These are phyloP conservation scores for Apodemia duryi DNA, from an alignment of 2,888 invertebrate species.

Conservation along the genomic window DNA sequence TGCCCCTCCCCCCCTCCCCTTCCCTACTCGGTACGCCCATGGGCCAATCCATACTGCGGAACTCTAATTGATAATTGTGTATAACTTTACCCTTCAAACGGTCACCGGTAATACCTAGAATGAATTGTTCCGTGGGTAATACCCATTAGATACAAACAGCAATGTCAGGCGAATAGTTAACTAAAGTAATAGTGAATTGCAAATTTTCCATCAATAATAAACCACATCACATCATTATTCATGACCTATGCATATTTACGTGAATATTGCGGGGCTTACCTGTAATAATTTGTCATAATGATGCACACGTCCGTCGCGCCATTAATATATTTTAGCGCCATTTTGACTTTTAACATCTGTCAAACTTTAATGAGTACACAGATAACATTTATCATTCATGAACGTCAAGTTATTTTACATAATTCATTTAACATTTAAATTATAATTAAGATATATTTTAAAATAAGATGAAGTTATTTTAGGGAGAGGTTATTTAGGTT, in stretches of 20 bases:
- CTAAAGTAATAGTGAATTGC: background rate
- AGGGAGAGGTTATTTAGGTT: too few species aligned
- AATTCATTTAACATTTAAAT: too few species aligned
- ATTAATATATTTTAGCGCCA: conserved; percentile 6
- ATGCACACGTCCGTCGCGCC: background rate
- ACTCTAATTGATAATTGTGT: too few species aligned
- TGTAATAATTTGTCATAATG: conserved; percentile 6
- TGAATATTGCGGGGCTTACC: conserved; percentile 3
- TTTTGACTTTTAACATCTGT: conserved; percentile 10
- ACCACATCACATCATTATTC: conserved; percentile 4
- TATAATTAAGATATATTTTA: too few species aligned
- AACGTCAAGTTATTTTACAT: background rate
- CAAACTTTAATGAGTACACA: conserved; percentile 3
- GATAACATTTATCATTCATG: conserved; percentile 6
- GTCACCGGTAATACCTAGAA: too few species aligned
- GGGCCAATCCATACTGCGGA: too few species aligned
- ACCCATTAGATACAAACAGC: too few species aligned
- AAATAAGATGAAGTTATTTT: too few species aligned
- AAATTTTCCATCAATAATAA: conserved; percentile 2
- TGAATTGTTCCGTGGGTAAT: too few species aligned
- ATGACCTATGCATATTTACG: conserved; percentile 8
- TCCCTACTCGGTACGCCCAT: too few species aligned
- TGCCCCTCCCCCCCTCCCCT: too few species aligned
- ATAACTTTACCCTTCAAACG: too few species aligned
- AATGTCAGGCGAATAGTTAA: background rate